phyloP scores from a whole-genome alignment of 53 echinoderm and acorn worm species.

The Pentamera pediparva region DNA sequence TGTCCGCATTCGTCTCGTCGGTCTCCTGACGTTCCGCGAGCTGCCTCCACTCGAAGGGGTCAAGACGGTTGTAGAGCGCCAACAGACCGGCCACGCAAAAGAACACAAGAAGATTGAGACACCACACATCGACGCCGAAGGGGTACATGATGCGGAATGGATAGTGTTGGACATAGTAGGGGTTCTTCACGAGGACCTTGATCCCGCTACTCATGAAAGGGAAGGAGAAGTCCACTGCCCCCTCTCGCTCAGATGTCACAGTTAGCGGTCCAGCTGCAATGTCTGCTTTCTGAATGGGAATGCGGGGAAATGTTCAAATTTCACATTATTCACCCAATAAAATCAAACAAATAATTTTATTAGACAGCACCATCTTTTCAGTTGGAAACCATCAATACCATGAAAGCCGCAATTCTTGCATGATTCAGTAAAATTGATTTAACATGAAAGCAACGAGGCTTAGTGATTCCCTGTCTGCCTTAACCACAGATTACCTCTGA shows the following conservation, averaged over 20 bases:
- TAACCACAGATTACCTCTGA: too few species aligned
- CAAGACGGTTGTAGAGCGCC: conserved; percentile 72
- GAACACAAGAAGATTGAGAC: conserved; percentile 63
- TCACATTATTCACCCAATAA: too few species aligned
- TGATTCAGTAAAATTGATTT: too few species aligned
- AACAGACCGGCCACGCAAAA: conserved; percentile 59
- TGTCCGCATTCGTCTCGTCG: conserved; percentile 66
- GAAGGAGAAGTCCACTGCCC: conserved; percentile 73
- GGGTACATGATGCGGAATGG: conserved; percentile 83
- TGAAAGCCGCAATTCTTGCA: too few species aligned
- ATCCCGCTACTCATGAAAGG: conserved; percentile 86
- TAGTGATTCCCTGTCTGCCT: too few species aligned
- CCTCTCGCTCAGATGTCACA: conserved; percentile 60
- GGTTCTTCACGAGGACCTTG: conserved; percentile 67
- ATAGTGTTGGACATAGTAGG: conserved; percentile 55
- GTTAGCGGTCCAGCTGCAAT: conserved; percentile 87
- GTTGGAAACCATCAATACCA: too few species aligned
- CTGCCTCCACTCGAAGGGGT: conserved; percentile 86
- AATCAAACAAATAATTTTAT: too few species aligned
- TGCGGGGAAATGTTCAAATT: conserved; percentile 19
- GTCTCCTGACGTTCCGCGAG: conserved; percentile 75
- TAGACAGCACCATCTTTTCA: too few species aligned
- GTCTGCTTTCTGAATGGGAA: conserved; percentile 68
- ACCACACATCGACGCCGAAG: conserved; percentile 86
- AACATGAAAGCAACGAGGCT: too few species aligned